A percentile compares a stretch with the other conserved stretches of the same genome.
Conservation (phyloP, 1,140 invertebrate species). For the Popillia japonica region DNA sequence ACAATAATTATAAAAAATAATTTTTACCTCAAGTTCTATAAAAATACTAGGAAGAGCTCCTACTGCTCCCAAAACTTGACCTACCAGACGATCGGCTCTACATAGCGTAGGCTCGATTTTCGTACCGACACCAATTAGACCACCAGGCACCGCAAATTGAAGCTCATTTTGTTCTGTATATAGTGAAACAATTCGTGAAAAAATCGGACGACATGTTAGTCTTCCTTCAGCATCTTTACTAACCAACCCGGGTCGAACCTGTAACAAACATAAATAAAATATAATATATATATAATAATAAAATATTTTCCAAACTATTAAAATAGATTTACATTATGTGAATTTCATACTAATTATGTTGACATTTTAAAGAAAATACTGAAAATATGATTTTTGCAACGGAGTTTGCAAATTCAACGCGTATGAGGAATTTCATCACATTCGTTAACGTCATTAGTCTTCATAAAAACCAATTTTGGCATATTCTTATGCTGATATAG, state of each 20-base stretch:
- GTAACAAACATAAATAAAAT: slow-evolving; percentile 63
- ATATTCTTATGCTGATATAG: too few species aligned
- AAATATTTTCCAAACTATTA: too few species aligned
- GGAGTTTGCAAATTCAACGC: too few species aligned
- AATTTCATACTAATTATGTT: too few species aligned
- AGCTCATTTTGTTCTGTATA: slow-evolving; percentile 99
- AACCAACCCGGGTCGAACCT: slow-evolving; percentile 94
- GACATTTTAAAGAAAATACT: too few species aligned
- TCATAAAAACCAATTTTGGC: too few species aligned
- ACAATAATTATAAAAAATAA: background rate
- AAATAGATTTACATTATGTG: too few species aligned
- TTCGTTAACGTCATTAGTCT: too few species aligned
- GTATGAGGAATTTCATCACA: too few species aligned
- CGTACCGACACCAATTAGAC: slow-evolving; percentile 98
- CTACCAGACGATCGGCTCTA: slow-evolving; percentile 96
- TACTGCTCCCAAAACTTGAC: slow-evolving; percentile 97
- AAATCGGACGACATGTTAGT: slow-evolving; percentile 95
- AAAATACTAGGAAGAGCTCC: slow-evolving; percentile 97
- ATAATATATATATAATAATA: too few species aligned
- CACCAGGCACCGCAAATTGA: slow-evolving; percentile 98
- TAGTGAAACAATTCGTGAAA: slow-evolving; percentile 96
- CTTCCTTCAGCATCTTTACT: slow-evolving; percentile 96
- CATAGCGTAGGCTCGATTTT: slow-evolving; percentile 99
- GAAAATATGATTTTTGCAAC: too few species aligned
- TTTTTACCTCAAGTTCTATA: slow-evolving; percentile 88